Base-by-base conservation (phyloP, 1,140 invertebrate genomes). In the Zaprionus ornatus region DNA sequence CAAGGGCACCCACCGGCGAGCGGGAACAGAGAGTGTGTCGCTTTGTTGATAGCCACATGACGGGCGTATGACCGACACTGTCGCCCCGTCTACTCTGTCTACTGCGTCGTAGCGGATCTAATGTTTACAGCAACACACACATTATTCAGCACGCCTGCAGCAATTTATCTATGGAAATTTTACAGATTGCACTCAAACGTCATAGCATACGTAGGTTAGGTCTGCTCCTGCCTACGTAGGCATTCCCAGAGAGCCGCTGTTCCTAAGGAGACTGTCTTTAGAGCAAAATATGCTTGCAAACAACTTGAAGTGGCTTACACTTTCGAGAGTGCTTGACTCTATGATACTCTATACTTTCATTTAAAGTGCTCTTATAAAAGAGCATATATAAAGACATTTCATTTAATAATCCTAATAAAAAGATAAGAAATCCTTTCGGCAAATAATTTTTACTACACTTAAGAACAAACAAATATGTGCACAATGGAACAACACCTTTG, bases 21-120 rank as follows among this genome's bases (percentile, higher is more conserved):
- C 40, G 13, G 35, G 64, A 9, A 3, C 10, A 0, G 9, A 29
- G 29, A 32, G 77, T 62, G 63, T 71, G 21, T 4, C 35, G 17
- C 27, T 42, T 17, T 50, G 59, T 70, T 84, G 80, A 87, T 87
- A 87, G 74, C 81, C 84, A 88, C 85, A 84, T 90, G 85, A 88
- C 85, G 60, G 74, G 77, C 77, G 56, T 88, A 73, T 83, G 83
- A 19, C 23, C 27, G 52, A 21, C 69, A 27, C 56, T 63, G 78
- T 63, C 78, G 67, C 59, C 62, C 59, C 57, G 25, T 32, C 56
- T 23, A 17, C 54, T 56, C n/a, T 7, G 70, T 19, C 35, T 50
- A 75, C 54, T 78, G 61, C 75, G 62, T 60, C 66, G 62, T 48
- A 52, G 62, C 29, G 45, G 48, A 60, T 66, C 63, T 77, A 86